A percentile compares a stretch with the other conserved stretches of the same genome.
phyloP scores from a whole-genome alignment of 2,888 invertebrate genomes.

The Plutella xylostella region DNA sequence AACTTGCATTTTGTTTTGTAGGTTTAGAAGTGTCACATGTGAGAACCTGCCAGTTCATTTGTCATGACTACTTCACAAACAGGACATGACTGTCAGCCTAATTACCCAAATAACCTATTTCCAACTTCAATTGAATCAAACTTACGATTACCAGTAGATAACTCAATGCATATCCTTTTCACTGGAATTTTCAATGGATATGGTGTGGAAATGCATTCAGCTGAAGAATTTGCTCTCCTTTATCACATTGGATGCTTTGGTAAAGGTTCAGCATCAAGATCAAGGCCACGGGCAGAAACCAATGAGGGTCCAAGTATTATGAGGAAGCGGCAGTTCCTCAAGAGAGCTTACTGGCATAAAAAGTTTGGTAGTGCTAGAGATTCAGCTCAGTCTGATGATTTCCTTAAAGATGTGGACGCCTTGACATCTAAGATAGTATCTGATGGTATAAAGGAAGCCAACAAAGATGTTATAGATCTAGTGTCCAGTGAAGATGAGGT shows the following conservation, averaged over 20 bases:
- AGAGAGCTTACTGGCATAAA: slow-evolving; percentile 68
- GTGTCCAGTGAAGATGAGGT: slow-evolving; percentile 42
- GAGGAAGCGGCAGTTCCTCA: slow-evolving; percentile 70
- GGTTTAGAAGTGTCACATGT: too few relatives aligned
- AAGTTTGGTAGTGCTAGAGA: slow-evolving; percentile 34
- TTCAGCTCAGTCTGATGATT: slow-evolving; percentile 27
- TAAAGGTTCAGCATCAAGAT: slow-evolving; percentile 75
- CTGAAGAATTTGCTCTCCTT: slow-evolving; percentile 70
- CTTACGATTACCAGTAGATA: slow-evolving; percentile 55
- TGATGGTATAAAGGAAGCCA: slow-evolving; percentile 30
- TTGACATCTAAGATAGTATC: slow-evolving; percentile 35
- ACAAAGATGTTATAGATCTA: slow-evolving; percentile 53
- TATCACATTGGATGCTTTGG: slow-evolving; percentile 83
- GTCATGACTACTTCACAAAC: slow-evolving; percentile 45
- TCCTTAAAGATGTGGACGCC: slow-evolving; percentile 40
- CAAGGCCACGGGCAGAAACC: slow-evolving; percentile 53
- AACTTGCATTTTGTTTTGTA: too few relatives aligned
- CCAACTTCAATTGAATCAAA: slow-evolving; percentile 45
- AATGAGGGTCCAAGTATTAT: slow-evolving; percentile 56
- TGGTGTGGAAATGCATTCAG: slow-evolving; percentile 72
- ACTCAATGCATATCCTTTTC: slow-evolving; percentile 54
- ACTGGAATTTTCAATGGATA: slow-evolving; percentile 76
- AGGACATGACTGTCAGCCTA: slow-evolving; percentile 59
- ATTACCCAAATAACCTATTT: slow-evolving; percentile 49
- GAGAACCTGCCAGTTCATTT: slow-evolving; percentile 48